These are phyloP conservation scores for Pangasius djambal DNA, from an alignment of 2,797 vertebrate species.

Conservation along the genomic window DNA sequence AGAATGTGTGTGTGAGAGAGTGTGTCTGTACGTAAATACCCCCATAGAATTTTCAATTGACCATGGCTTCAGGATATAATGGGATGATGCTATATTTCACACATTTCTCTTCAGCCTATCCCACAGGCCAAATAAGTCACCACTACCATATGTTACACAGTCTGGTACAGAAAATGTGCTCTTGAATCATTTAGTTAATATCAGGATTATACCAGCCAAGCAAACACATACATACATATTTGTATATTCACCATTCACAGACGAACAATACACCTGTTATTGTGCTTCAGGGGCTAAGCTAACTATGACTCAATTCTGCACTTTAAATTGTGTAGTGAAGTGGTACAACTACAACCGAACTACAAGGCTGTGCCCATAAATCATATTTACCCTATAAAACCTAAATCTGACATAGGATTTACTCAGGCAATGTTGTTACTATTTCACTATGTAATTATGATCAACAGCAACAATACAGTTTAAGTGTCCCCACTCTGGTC, in stretches of 20 bases:
- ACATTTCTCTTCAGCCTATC: not conserved
- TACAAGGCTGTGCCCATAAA: not conserved
- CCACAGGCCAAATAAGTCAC: slow-evolving; percentile 1
- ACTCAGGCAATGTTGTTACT: not conserved
- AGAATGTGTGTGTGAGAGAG: not conserved
- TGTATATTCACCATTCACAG: not conserved
- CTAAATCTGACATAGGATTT: not conserved
- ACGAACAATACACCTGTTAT: not conserved
- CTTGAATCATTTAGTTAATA: not conserved
- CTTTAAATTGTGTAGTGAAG: not conserved
- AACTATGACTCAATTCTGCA: not conserved
- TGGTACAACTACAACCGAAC: not conserved
- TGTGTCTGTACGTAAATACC: not conserved
- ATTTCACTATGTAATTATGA: not conserved
- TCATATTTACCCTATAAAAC: not conserved
- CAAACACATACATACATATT: not conserved
- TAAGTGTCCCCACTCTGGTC: not conserved
- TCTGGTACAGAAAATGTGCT: not conserved
- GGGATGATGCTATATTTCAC: not conserved
- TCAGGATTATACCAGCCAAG: not conserved
- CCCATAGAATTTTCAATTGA: not conserved
- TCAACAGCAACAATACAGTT: not conserved
- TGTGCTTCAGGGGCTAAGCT: not conserved
- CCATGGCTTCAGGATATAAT: not conserved
- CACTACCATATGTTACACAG: not conserved